phyloP scores from a whole-genome alignment of 2,888 invertebrate genomes.

The Tipula helvola region DNA sequence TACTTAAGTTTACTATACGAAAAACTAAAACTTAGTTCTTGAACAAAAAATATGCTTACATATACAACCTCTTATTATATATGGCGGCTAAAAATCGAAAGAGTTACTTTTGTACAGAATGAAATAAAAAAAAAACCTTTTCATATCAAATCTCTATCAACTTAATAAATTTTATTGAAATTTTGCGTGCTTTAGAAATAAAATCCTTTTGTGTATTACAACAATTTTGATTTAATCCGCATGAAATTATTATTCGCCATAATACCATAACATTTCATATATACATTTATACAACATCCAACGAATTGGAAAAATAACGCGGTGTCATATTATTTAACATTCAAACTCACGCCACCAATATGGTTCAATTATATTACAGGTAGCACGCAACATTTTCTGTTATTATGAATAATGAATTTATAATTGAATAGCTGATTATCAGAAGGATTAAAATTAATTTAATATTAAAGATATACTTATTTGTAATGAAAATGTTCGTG shows the following conservation, averaged over 20 bases:
- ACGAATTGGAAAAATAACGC: neutral
- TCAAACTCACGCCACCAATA: neutral
- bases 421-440: neutral
- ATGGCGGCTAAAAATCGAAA: no score
- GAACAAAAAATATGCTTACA: no score
- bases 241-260: neutral
- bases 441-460: neutral
- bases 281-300: neutral
- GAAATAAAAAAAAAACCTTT: neutral
- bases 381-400: neutral
- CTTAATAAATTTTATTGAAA: neutral
- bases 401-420: neutral
- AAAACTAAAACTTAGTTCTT: no score
- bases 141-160: neutral
- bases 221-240: neutral
- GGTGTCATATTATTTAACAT: neutral
- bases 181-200: neutral
- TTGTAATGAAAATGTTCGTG: no score
- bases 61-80: no score
- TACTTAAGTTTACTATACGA: no score
- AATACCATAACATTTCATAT: no score
- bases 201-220: neutral
- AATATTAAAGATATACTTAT: no score
- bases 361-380: neutral
- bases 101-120: no score